Evolutionary conservation across 2,888 invertebrate genomes (phyloP).

Genomic region (Microdon myrmicae): DNA sequence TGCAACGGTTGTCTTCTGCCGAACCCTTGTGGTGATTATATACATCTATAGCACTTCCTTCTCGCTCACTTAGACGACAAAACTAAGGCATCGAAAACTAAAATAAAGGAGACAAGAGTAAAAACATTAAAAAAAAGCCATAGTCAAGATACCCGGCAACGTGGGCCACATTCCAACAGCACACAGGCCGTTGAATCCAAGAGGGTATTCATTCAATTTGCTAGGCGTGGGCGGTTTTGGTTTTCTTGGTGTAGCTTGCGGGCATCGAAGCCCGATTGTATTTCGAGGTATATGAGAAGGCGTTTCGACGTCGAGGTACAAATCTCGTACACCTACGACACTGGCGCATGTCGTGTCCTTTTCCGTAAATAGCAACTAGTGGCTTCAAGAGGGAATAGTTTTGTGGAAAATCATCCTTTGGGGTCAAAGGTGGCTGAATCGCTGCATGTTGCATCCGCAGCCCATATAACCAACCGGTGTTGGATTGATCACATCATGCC

Average conservation of each 20-base stretch:
- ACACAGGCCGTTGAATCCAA: conserved; percentile 20
- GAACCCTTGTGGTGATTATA: conserved; percentile 46
- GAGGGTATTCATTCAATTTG: conserved; percentile 48
- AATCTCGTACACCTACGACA: conserved; percentile 52
- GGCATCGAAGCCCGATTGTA: conserved; percentile 49
- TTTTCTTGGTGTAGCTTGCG: conserved; percentile 48
- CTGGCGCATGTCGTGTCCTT: conserved; percentile 51
- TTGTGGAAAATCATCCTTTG: no score
- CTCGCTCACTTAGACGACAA: conserved; percentile 43
- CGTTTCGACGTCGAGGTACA: conserved; percentile 48
- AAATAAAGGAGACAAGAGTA: not conserved
- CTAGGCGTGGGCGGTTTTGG: conserved; percentile 48
- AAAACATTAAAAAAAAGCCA: conserved; percentile 2
- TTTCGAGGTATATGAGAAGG: conserved; percentile 50
- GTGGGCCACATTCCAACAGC: conserved; percentile 50
- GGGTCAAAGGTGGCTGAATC: not conserved
- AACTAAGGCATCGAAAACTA: no score
- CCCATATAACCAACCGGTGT: conserved; percentile 8
- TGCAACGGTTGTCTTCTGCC: conserved; percentile 27
- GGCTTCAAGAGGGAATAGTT: not conserved
- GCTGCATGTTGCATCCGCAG: conserved; percentile 19
- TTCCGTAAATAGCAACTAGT: conserved; percentile 30
- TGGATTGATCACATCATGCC: conserved; percentile 18
- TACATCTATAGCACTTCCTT: no score
- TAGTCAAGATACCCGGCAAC: no score